Evolutionary conservation across 2,888 invertebrate species (phyloP).

Genomic region (Thecocarcelia acutangulata): DNA sequence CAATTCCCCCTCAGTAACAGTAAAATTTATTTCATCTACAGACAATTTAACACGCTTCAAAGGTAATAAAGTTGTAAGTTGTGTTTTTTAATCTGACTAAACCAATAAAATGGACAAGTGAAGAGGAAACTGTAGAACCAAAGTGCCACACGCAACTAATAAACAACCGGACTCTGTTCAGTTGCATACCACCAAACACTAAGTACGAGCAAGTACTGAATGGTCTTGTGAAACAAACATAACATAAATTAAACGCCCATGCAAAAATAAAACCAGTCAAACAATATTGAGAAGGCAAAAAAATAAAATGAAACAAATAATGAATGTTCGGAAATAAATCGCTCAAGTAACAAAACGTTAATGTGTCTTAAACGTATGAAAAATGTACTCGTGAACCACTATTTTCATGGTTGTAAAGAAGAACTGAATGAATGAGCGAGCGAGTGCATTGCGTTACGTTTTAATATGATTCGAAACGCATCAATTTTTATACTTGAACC

Average conservation of each 20-base stretch:
- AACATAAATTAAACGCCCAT: constrained; percentile 60
- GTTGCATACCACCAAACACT: neutral
- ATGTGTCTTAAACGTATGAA: constrained; percentile 39
- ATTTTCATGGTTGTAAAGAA: neutral
- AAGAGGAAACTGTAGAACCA: constrained; percentile 45
- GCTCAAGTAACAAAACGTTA: constrained; percentile 53
- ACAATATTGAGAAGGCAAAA: constrained; percentile 6
- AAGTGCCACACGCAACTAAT: constrained; percentile 65
- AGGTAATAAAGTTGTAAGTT: constrained; percentile 64
- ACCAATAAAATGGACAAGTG: constrained; percentile 65
- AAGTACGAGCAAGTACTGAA: neutral
- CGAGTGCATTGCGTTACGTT: constrained; percentile 54
- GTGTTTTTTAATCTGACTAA: constrained; percentile 1
- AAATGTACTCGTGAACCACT: constrained; percentile 12
- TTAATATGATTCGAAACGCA: constrained; percentile 65
- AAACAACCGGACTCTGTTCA: constrained; percentile 25
- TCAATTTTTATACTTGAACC: constrained; percentile 26
- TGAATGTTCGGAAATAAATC: constrained; percentile 61
- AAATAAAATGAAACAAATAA: constrained; percentile 49
- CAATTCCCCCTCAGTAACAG: neutral
- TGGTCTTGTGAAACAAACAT: neutral
- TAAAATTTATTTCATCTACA: constrained; percentile 51
- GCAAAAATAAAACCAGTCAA: constrained; percentile 51
- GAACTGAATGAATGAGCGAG: constrained; percentile 22
- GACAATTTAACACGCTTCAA: constrained; percentile 60